A percentile compares a stretch with the other conserved stretches of the same genome.
Conservation (phyloP, 2,888 invertebrate genomes). For the Gerris lacustris region DNA sequence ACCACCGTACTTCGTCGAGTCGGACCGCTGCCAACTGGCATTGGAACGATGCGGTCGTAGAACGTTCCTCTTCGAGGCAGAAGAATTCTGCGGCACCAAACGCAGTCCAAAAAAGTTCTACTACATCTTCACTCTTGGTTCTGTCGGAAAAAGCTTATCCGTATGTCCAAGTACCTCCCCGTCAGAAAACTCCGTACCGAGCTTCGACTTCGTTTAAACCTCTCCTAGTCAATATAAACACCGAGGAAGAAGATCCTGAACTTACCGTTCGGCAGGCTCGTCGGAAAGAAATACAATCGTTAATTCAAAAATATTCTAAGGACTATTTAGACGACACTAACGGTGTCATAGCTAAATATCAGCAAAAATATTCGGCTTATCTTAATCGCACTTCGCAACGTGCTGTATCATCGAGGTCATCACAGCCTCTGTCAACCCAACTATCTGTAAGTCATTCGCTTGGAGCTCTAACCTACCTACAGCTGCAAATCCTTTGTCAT, state of each 20-base stretch:
- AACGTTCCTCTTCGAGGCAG: background rate
- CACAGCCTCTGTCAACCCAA: background rate
- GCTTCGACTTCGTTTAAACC: constrained; percentile 24
- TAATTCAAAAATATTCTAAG: constrained; percentile 68
- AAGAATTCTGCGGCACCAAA: constrained; percentile 17
- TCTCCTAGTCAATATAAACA: constrained; percentile 22
- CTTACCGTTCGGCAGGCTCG: constrained; percentile 62
- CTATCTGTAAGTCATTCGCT: background rate
- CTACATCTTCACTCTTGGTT: constrained; percentile 45
- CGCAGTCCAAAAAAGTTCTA: constrained; percentile 53
- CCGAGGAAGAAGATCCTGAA: constrained; percentile 16
- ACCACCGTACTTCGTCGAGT: background rate
- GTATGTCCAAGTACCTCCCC: constrained; percentile 38
- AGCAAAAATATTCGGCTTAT: constrained; percentile 32
- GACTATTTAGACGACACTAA: background rate
- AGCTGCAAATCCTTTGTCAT: too few species aligned
- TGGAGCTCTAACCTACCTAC: too few species aligned
- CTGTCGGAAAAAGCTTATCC: constrained; percentile 57
- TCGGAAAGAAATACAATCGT: constrained; percentile 68
- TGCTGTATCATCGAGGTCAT: background rate
- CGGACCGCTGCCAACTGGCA: background rate
- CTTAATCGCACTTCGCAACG: constrained; percentile 22
- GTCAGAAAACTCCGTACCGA: constrained; percentile 52
- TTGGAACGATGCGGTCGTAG: background rate
- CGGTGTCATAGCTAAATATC: constrained; percentile 30